Evolutionary conservation across 2,797 vertebrate species (phyloP), one percentile per base, ranked within the genome.

Genomic region (Peromyscus eremicus): DNA sequence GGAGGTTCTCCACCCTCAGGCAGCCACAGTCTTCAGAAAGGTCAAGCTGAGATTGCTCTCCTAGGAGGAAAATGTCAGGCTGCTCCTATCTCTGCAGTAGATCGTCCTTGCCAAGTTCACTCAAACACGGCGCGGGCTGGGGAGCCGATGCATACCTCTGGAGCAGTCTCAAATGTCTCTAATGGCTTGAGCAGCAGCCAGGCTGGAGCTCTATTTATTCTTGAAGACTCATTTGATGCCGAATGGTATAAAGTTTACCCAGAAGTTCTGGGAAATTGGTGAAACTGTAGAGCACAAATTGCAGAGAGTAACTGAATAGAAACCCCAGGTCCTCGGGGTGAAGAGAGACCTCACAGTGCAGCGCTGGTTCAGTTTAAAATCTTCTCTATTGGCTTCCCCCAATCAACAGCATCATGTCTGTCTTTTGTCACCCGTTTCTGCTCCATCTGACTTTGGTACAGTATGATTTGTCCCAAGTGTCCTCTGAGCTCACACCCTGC

Each of bases 51-150:
- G 9, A 34, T 21, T 16, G 3, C 29, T 71, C 64, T 66, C 3
- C 4, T 29, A 4, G 1, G 57, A 81, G 49, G 71, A 64, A 84
- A 88, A 94, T 95, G 96, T 94, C 95, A 97, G 49, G 21, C 37
- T 21, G 5, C 60, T 66, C 32, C 77, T 73, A 29, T 85, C 81
- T n/a, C 10, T 5, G 57, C 2, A 0, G 19, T 80, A 52, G 60
- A 64, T 88, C 32, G 16, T 13, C 37, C 0, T 64, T 55, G 23
- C 23, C 62, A 9, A 37, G n/a, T 76, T 86, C 62, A 11, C 57
- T 49, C 64, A 81, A 60, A 79, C 16, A 19, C 2, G 10, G 1
- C 1, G 57, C 25, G 34, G 52, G 27, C 27, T 5, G 13, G 46
- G 27, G 34, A 40, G 17, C 55, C 2, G 1, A 6, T 11, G 5